phyloP scores from a whole-genome alignment of 1,140 invertebrate species.

The Triops cancriformis region DNA sequence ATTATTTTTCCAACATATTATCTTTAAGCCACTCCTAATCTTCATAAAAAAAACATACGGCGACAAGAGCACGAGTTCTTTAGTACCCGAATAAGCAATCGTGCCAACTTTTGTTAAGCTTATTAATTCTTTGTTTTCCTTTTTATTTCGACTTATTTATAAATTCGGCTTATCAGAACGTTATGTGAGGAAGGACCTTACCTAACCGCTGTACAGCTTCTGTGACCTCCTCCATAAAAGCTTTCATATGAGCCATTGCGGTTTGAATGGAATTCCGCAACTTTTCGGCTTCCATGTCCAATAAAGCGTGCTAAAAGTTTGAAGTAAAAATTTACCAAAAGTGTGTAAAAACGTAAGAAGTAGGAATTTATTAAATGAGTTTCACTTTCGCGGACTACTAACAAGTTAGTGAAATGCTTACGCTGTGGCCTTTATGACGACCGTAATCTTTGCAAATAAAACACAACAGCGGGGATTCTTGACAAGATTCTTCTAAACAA shows the following conservation, averaged over 20 bases:
- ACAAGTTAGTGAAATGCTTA: conserved; percentile 31
- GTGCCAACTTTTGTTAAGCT: too few species aligned
- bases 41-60: too few species aligned
- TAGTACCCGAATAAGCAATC: too few species aligned
- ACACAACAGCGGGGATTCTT: conserved; percentile 46
- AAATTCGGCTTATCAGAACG: too few species aligned
- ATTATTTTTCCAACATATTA: too few species aligned
- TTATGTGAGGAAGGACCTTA: conserved; percentile 31
- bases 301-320: conserved; percentile 44
- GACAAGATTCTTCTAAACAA: conserved; percentile 50
- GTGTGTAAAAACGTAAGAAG: not conserved
- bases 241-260: conserved; percentile 45
- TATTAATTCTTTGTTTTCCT: too few species aligned
- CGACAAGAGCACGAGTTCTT: too few species aligned
- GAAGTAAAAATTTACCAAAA: conserved; percentile 16
- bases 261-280: conserved; percentile 44
- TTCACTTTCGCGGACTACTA: not conserved
- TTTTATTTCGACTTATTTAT: too few species aligned
- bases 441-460: conserved; percentile 55
- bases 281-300: conserved; percentile 52
- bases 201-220: conserved; percentile 47
- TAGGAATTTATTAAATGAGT: too few species aligned
- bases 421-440: conserved; percentile 49
- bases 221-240: conserved; percentile 51
- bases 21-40: too few species aligned